Evolutionary conservation across 2,888 invertebrate species (phyloP).

Genomic region (Acrobasis consociella): DNA sequence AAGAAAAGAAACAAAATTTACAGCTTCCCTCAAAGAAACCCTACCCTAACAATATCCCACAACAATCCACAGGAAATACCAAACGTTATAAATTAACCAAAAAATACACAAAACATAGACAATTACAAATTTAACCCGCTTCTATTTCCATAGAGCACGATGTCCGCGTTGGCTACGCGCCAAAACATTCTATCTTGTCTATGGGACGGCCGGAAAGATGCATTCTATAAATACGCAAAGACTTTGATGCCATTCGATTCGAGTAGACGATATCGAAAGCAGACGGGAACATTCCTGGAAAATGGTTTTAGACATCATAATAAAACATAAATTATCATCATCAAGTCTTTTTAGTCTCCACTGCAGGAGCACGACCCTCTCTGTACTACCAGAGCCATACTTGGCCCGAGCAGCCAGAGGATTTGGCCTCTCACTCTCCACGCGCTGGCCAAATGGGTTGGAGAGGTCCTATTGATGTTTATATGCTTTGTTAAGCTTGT

Average conservation of each 20-base stretch:
- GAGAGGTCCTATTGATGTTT: no score
- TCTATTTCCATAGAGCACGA: slow-evolving; percentile 48
- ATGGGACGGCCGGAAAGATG: slow-evolving; percentile 38
- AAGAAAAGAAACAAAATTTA: background rate
- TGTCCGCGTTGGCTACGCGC: slow-evolving; percentile 44
- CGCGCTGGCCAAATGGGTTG: no score
- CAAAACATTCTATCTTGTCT: slow-evolving; percentile 42
- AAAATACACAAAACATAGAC: slow-evolving; percentile 35
- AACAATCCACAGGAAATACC: slow-evolving; percentile 28
- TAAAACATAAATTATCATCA: no score
- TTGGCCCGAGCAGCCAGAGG: no score
- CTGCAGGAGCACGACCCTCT: no score
- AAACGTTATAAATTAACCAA: slow-evolving; percentile 13
- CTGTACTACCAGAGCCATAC: no score
- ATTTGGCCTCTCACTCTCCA: no score
- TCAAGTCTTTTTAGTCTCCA: no score
- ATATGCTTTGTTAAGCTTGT: no score
- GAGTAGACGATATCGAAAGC: background rate
- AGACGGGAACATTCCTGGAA: background rate
- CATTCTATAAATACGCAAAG: slow-evolving; percentile 39
- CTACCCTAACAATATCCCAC: slow-evolving; percentile 22
- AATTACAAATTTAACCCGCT: slow-evolving; percentile 42
- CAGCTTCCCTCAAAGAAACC: slow-evolving; percentile 4
- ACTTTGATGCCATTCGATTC: slow-evolving; percentile 42
- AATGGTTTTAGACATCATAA: no score